Percentiles rank a stretch among this genome's conserved stretches.
Conservation (phyloP, 2,888 invertebrate genomes). For the Papilio demoleus region DNA sequence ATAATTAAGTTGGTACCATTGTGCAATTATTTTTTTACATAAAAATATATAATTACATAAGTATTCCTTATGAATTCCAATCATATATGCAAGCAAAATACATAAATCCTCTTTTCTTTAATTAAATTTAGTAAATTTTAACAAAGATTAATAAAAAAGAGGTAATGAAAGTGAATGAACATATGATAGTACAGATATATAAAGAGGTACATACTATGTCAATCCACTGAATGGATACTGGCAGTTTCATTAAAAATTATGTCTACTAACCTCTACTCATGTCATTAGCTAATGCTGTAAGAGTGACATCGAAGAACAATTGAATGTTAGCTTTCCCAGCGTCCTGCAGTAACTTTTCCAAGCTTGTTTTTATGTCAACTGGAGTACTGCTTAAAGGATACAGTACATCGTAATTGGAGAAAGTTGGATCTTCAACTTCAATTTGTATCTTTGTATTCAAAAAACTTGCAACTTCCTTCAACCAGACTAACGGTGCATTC, state of each 20-base stretch:
- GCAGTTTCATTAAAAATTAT: not conserved
- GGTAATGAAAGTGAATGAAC: too few species aligned
- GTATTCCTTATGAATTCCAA: too few species aligned
- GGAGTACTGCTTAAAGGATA: slow-evolving; percentile 84
- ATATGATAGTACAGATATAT: too few species aligned
- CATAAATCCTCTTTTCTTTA: too few species aligned
- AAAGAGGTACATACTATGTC: too few species aligned
- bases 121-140: too few species aligned
- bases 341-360: slow-evolving; percentile 81
- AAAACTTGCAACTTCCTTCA: slow-evolving; percentile 87
- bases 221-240: too few species aligned
- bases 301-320: slow-evolving; percentile 87
- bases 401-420: slow-evolving; percentile 78
- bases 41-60: too few species aligned
- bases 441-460: slow-evolving; percentile 85
- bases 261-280: slow-evolving; percentile 85
- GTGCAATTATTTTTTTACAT: too few species aligned
- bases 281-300: slow-evolving; percentile 88
- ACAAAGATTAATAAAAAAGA: too few species aligned
- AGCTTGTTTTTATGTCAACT: slow-evolving; percentile 65
- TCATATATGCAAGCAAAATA: too few species aligned
- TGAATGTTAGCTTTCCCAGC: slow-evolving; percentile 86
- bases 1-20: too few species aligned
- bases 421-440: slow-evolving; percentile 86
- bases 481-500: slow-evolving; percentile 87